Conservation (phyloP, 2,797 vertebrate species). For the Ciconia nigra region DNA sequence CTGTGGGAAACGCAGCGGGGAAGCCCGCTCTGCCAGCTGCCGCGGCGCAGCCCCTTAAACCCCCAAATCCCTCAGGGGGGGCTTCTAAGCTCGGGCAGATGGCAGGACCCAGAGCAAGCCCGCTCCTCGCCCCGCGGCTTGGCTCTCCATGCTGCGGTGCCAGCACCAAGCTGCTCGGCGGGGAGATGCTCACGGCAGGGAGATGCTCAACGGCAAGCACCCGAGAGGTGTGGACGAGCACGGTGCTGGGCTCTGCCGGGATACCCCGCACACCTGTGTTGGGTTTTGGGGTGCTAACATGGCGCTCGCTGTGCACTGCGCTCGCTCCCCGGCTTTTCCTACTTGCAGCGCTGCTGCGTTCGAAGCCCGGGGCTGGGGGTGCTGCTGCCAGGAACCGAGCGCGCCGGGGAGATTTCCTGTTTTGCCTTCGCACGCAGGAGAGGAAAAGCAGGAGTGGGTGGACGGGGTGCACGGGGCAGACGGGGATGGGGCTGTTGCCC, state of each 20-base stretch:
- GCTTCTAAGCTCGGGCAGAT: not conserved
- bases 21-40: not conserved
- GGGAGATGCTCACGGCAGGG: not conserved
- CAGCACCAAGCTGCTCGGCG: accelerated
- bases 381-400: not conserved
- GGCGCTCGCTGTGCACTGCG: accelerated
- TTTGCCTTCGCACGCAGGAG: not conserved
- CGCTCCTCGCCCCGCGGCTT: not conserved
- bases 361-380: not conserved
- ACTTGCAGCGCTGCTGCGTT: too few species aligned
- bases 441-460: not conserved
- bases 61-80: not conserved
- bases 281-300: not conserved
- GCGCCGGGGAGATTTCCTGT: not conserved
- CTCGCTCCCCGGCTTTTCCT: not conserved
- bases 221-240: accelerated
- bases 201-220: not conserved
- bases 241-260: not conserved
- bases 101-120: not conserved
- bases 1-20: not conserved
- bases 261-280: accelerated
- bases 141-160: not conserved
- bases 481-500: not conserved
- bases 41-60: accelerated
- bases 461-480: accelerated